These are phyloP conservation scores for Steatocranus sp. DNA, from an alignment of 2,797 vertebrate genomes.

Conservation along the genomic window DNA sequence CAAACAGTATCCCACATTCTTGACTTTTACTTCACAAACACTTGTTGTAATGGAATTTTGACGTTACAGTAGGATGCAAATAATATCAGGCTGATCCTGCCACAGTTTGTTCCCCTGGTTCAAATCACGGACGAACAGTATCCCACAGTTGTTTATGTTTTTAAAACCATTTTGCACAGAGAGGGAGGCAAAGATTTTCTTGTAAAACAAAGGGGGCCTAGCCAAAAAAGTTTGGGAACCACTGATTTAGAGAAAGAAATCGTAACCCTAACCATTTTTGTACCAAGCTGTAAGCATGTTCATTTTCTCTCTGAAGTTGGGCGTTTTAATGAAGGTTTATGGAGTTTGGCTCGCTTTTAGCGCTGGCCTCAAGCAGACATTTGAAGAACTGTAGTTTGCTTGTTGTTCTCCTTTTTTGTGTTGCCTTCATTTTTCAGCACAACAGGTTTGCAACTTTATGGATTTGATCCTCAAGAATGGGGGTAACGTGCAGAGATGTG, in stretches of 20 bases:
- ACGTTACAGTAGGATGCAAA: neutral
- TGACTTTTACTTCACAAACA: neutral
- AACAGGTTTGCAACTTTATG: neutral
- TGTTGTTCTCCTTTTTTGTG: neutral
- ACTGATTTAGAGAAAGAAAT: neutral
- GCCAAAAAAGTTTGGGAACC: neutral
- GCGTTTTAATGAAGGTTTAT: neutral
- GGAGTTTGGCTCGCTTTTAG: neutral
- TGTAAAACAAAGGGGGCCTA: neutral
- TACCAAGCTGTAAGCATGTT: neutral
- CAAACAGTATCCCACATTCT: neutral
- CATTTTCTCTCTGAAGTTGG: neutral
- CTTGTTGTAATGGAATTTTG: neutral
- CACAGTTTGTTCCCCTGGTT: neutral
- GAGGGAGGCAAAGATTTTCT: accelerated
- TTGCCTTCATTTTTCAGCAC: neutral
- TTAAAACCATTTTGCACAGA: neutral
- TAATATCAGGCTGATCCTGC: neutral
- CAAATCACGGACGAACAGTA: accelerated
- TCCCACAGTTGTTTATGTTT: neutral
- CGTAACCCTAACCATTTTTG: neutral
- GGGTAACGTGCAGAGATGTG: neutral
- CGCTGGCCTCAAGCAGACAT: neutral
- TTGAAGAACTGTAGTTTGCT: neutral
- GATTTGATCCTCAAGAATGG: neutral